Base-by-base conservation (phyloP, 2,113 vertebrate genomes). In the Hystrix brachyura region DNA sequence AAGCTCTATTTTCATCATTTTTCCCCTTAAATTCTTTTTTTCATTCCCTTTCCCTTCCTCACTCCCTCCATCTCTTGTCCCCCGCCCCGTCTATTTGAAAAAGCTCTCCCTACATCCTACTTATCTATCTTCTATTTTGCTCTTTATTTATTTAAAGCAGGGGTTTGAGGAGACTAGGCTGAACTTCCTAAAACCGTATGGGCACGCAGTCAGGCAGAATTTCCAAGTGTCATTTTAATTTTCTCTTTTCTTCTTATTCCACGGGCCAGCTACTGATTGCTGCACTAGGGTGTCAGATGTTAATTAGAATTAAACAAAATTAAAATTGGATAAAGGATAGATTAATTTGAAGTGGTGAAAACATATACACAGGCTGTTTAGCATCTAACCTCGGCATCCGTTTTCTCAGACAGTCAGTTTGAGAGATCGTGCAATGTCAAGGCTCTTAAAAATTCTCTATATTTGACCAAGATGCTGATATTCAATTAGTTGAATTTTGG, bases 151-250 rank as follows among this genome's bases (percentile, higher is more conserved):
- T 78, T 51, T 51, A 27, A 76, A 80, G 53, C 21, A 64, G 21
- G 15, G 19, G 18, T 1, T 82, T 85, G 23, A 84, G 43, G 43
- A 89, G 8, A 82, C 4, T 65, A 67, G 57, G 13, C 43, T 95
- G 84, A 93, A 76, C 21, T 67, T 92, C 18, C 76, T 87, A 62
- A 92, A 96, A 82, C 48, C 46, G 90, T 78, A 60, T 59, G 69
- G 62, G 32, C 71, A 79, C 83, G 34, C 57, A 93, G 87, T 94
- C 59, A 72, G 86, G 14, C 46, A 74, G 69, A 62, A 80, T 83
- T 91, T 60, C 62, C 67, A 82, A 87, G 72, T 43, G 21, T 91
- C 23, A 9, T 64, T 84, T 91, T 83, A 84, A 82, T 27, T 89
- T 57, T 79, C 9, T 38, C 71, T 80, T 65, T 94, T 17, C 65